A percentile compares a stretch with the other conserved stretches of the same genome.
Evolutionary conservation across 2,113 vertebrate genomes (phyloP).

Genomic region (Fulmarus glacialis): DNA sequence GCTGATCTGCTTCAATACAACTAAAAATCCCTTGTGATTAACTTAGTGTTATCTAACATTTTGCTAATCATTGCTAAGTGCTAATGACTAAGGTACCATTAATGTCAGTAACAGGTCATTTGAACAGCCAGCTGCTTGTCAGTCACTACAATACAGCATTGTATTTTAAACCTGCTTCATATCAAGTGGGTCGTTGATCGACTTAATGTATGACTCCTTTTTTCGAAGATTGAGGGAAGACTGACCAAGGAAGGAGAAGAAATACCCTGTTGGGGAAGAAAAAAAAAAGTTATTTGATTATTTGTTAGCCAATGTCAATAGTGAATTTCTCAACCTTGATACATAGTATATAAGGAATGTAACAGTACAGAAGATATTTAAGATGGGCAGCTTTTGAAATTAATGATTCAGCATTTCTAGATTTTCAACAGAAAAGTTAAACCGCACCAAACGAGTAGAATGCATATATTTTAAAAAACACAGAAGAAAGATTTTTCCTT

Average conservation of each 20-base stretch:
- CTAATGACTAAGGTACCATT: conserved; percentile 74
- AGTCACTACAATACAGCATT: neutral
- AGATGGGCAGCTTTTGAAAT: neutral
- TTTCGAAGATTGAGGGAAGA: conserved; percentile 89
- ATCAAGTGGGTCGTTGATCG: conserved; percentile 93
- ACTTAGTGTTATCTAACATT: conserved; percentile 72
- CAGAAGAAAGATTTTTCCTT: neutral
- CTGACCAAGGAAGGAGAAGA: conserved; percentile 92
- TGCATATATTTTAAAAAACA: fast-evolving
- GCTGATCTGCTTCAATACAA: neutral
- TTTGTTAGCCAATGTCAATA: neutral
- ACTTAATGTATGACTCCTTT: conserved; percentile 91
- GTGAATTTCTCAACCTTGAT: neutral
- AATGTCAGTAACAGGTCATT: conserved; percentile 53
- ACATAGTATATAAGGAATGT: fast-evolving
- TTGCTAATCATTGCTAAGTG: conserved; percentile 68
- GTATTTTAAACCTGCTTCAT: conserved; percentile 66
- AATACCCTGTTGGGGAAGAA: conserved; percentile 71
- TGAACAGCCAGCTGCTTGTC: conserved; percentile 39
- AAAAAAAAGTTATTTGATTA: neutral
- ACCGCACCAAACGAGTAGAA: neutral
- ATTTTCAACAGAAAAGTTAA: neutral
- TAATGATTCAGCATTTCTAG: neutral
- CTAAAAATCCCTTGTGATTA: neutral
- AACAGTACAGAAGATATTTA: neutral